A percentile compares a stretch with the other conserved stretches of the same genome.
Conservation (phyloP, 2,113 vertebrate genomes). For the Danio rerio region DNA sequence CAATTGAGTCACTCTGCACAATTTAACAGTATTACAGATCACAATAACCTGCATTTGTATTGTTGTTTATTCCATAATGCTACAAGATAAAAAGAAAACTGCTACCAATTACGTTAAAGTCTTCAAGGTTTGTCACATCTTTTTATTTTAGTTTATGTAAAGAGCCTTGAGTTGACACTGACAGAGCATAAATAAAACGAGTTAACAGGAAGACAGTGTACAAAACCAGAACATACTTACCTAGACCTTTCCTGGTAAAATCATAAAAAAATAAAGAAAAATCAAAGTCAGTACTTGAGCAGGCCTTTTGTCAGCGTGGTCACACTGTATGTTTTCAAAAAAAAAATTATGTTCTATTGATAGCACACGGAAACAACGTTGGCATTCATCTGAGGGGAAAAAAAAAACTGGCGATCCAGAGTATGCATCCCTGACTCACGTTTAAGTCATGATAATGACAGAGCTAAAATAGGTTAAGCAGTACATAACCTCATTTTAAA, state of each 20-base stretch:
- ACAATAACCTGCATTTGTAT: no score
- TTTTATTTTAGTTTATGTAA: slow-evolving; percentile 61
- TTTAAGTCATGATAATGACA: slow-evolving; percentile 55
- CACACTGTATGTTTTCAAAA: slow-evolving; percentile 12
- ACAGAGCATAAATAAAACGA: slow-evolving; percentile 72
- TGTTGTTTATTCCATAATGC: no score
- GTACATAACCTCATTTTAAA: slow-evolving; percentile 57
- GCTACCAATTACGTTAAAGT: not conserved
- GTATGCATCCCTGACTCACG: slow-evolving; percentile 53
- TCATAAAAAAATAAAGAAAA: slow-evolving; percentile 62
- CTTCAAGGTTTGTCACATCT: slow-evolving; percentile 63
- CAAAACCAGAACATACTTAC: slow-evolving; percentile 82
- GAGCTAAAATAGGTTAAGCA: slow-evolving; percentile 62
- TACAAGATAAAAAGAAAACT: not conserved
- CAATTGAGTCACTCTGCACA: no score
- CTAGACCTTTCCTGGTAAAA: slow-evolving; percentile 70
- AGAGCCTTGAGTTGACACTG: slow-evolving; percentile 61
- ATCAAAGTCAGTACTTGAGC: slow-evolving; percentile 49
- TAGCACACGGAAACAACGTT: slow-evolving; percentile 4
- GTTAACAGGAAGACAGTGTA: slow-evolving; percentile 65
- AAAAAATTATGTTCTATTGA: slow-evolving; percentile 9
- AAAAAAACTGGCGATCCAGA: not conserved
- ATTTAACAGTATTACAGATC: no score
- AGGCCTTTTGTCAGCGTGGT: slow-evolving; percentile 41
- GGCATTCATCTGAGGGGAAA: not conserved